Percentiles rank a stretch among this genome's conserved stretches.
Conservation (phyloP, 2,113 vertebrate species). For the Tricholaema leucomelas region DNA sequence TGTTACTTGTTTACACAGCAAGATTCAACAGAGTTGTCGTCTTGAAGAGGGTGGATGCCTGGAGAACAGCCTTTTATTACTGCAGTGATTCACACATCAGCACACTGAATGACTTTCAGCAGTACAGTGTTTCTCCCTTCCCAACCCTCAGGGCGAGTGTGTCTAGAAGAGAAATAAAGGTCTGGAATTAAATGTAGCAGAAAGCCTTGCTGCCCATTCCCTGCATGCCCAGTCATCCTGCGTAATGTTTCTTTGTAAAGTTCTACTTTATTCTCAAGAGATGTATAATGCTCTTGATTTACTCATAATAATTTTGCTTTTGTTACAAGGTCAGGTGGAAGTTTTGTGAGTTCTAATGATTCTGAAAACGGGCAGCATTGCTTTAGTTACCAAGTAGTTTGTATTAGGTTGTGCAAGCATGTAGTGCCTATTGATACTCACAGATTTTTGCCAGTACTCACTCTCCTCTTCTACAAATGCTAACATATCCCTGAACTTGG, state of each 20-base stretch:
- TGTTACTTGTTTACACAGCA: not conserved
- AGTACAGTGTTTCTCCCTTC: slow-evolving; percentile 27
- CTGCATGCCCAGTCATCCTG: not conserved
- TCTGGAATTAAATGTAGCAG: slow-evolving; percentile 38
- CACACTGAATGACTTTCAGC: slow-evolving; percentile 36
- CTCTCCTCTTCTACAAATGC: not conserved
- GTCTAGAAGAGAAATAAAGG: slow-evolving; percentile 21
- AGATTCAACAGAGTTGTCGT: not conserved
- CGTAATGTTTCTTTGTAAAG: not conserved
- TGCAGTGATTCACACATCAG: slow-evolving; percentile 52
- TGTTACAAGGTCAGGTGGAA: not conserved
- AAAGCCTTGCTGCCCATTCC: slow-evolving; percentile 7
- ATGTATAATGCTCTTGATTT: not conserved
- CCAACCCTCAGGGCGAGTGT: slow-evolving; percentile 16
- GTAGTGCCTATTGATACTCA: not conserved
- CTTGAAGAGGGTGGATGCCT: slow-evolving; percentile 20
- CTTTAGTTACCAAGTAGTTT: not conserved
- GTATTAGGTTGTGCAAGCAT: not conserved
- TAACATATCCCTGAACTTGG: not conserved
- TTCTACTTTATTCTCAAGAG: not conserved
- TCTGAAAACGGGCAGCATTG: not conserved
- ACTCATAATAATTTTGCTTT: not conserved
- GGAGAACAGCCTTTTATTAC: slow-evolving; percentile 51
- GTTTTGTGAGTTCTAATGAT: not conserved
- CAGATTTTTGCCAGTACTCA: not conserved